These are phyloP conservation scores for Branchellion lobata DNA, from an alignment of 2,888 invertebrate species.

Conservation along the genomic window DNA sequence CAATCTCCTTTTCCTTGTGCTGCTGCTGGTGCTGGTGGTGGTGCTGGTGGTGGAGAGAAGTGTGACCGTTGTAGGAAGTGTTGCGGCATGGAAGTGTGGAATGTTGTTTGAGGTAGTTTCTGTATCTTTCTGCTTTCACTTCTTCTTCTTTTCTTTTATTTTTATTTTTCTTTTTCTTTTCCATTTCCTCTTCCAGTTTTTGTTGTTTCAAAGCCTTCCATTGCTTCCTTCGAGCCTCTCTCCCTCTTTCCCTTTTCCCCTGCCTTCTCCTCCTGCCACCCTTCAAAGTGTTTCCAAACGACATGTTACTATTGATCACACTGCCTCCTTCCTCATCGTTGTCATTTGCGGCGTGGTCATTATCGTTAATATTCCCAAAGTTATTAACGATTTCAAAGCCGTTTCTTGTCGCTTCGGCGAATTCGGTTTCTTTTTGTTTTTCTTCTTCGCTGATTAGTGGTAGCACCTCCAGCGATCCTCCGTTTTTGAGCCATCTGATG, in stretches of 20 bases:
- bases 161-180: neutral
- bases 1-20: neutral
- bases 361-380: neutral
- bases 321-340: neutral
- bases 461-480: neutral
- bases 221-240: neutral
- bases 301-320: too few species aligned
- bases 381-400: neutral
- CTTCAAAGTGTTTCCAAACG: too few species aligned
- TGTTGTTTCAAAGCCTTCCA: neutral
- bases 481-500: slow-evolving; percentile 37
- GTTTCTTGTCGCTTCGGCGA: neutral
- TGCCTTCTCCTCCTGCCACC: too few species aligned
- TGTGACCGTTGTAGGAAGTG: too few species aligned
- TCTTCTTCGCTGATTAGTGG: neutral
- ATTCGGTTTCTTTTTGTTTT: neutral
- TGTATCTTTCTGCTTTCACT: neutral
- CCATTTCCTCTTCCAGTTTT: neutral
- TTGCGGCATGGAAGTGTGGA: too few species aligned
- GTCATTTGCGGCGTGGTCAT: neutral
- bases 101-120: neutral
- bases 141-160: neutral
- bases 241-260: too few species aligned
- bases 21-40: neutral
- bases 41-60: too few species aligned